Evolutionary conservation across 2,113 vertebrate genomes (phyloP).

Genomic region (Siphamia tubifer): DNA sequence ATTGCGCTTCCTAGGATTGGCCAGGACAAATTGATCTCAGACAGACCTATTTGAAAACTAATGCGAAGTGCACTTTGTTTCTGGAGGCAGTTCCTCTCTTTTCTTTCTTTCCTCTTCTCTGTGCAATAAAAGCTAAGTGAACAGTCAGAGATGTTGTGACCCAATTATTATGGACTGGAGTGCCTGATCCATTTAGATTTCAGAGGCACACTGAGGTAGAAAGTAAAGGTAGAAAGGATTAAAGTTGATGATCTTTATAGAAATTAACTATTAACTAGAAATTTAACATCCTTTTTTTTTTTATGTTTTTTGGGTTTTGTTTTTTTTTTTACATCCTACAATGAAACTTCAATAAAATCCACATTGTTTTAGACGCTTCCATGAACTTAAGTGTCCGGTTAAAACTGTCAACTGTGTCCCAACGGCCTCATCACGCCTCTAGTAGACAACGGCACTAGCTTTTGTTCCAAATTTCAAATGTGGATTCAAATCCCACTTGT

Average conservation of each 20-base stretch:
- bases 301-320: too few species aligned
- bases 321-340: too few species aligned
- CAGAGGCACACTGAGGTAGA: neutral
- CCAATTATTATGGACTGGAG: conserved; percentile 23
- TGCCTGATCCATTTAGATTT: conserved; percentile 8
- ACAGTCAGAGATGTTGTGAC: conserved; percentile 34
- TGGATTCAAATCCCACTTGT: too few species aligned
- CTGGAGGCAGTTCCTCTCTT: conserved; percentile 9
- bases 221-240: neutral
- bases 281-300: too few species aligned
- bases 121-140: conserved; percentile 20
- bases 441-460: too few species aligned
- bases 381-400: too few species aligned
- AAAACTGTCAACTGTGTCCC: too few species aligned
- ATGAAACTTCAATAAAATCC: too few species aligned
- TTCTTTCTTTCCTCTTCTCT: neutral
- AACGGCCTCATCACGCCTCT: too few species aligned
- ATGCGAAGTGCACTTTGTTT: conserved; percentile 18
- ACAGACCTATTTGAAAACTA: conserved; percentile 32
- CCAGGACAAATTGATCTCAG: conserved; percentile 56
- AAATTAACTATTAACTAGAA: neutral
- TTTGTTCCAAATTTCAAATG: too few species aligned
- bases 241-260: neutral
- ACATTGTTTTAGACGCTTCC: too few species aligned
- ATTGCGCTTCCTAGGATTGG: conserved; percentile 23